phyloP scores from a whole-genome alignment of 2,888 invertebrate species.

The Drosophila gaucha region DNA sequence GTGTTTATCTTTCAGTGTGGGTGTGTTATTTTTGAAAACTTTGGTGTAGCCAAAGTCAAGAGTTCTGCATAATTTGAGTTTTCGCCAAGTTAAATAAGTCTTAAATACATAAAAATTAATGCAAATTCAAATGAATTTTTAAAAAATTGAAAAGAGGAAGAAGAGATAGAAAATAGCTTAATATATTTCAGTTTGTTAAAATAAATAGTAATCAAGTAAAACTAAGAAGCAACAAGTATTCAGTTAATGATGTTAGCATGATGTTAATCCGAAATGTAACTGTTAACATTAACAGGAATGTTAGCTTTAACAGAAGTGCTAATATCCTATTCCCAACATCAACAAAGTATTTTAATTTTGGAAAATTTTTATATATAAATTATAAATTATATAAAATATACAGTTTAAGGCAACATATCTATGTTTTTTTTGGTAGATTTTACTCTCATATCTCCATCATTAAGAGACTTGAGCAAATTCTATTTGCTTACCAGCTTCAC shows the following conservation, averaged over 20 bases:
- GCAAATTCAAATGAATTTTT: neutral
- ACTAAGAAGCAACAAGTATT: too few species aligned
- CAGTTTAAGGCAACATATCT: too few species aligned
- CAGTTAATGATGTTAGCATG: neutral
- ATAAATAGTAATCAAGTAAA: neutral
- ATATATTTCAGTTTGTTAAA: neutral
- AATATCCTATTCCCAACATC: neutral
- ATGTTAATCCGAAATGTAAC: too few species aligned
- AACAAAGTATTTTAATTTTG: too few species aligned
- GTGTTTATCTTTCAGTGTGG: neutral
- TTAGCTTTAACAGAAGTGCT: neutral
- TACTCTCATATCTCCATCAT: neutral
- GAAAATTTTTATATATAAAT: too few species aligned
- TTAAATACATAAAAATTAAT: conserved; percentile 4
- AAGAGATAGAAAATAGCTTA: neutral
- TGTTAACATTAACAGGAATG: neutral
- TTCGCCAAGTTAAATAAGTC: conserved; percentile 16
- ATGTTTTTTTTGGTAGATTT: neutral
- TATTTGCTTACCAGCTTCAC: neutral
- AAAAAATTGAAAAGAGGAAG: neutral
- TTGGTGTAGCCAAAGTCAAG: conserved; percentile 28
- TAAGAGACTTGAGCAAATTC: neutral
- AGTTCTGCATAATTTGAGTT: conserved; percentile 17
- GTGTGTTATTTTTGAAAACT: conserved; percentile 21
- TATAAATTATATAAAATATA: too few species aligned